Base-by-base conservation (phyloP, 2,888 invertebrate species). In the Diadromus collaris region DNA sequence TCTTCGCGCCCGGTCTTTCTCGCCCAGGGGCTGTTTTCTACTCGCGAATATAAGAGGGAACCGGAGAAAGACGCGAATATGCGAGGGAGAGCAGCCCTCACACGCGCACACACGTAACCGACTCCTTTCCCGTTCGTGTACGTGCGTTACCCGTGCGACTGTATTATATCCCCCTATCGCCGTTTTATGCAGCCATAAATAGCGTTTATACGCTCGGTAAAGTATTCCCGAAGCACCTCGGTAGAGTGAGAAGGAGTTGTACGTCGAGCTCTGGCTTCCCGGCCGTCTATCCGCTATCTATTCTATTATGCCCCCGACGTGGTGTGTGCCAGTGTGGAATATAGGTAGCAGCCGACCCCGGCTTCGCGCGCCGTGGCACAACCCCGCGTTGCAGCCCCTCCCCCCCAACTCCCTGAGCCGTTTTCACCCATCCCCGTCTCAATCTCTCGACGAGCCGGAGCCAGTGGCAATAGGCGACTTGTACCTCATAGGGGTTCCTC, bases 121-220 rank as follows among this genome's bases (percentile, higher is more conserved):
- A 9, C 21, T 9, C 3, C 19, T 7, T 46, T 19, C 58, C 69
- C 46, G 34, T 56, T 63, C 64, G 76, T 74, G 70, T 80, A 72
- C 77, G 80, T 72, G 74, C 79, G 64, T 78, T 82, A 84, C 86
- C 86, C 84, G 86, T 85, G 87, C 83, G 86, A 86, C 87, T 86
- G 87, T 85, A 85, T 88, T 87, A 87, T 87, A 88, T 85, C 85
- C 86, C 78, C 83, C 86, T 87, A 86, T 87, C 88, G 86, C 82
- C 87, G 88, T 85, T 89, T 89, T 89, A 89, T 89, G 87, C 88
- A 86, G 87, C 87, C 88, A 88, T 89, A 89, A 89, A 89, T 89
- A 89, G 88, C 87, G 88, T 89, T 89, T 88, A 88, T 88, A 87
- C 86, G 87, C 86, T 85, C 86, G 85, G 88, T 87, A 87, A 88